Evolutionary conservation across 2,113 vertebrate genomes (phyloP), one percentile per base, ranked within the genome.

Genomic region (Lycocorax pyrrhopterus): DNA sequence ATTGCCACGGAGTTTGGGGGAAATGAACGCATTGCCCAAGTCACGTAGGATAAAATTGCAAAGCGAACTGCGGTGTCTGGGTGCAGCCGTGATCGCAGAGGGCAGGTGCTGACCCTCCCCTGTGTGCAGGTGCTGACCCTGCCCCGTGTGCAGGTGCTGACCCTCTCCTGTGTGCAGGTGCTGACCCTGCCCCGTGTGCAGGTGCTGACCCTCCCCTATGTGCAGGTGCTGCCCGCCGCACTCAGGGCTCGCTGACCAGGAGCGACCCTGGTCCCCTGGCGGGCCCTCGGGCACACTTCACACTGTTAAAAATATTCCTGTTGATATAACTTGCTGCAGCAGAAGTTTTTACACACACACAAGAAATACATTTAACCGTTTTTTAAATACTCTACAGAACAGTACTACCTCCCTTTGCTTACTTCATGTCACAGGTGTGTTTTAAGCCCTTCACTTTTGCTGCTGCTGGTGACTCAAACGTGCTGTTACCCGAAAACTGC

Each of bases 21-120:
- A 29, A 22, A 20, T 9, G 6, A 13, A 29, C 4, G 9, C 64
- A 1, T 7, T 21, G 74, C 39, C 64, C 9, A 4, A 12, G 76
- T 14, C 26, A 3, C 0, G 0, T 2, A 5, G 23, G 58, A 25
- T 39, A 10, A 46, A 59, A 32, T 0, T 6, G 11, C 86, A 17
- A 18, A 62, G 9, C 12, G 21, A 23, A 4, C 6, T 1, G 62
- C 53, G 3, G 25, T 7, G n/a, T 7, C 21, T 21, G 7, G 2
- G 27, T 29, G 32, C 62, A 27, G 13, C 26, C 21, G 30, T 4
- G 3, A 0, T 12, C 9, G 49, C 47, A 16, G 62, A 30, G 60
- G 37, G 30, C 49, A 1, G 11, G 46, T 7, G 4, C 60, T 8
- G 3, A 5, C 12, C 35, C 41, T 32, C 66, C 46, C 44, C 46